Base-by-base conservation (phyloP, 2,888 invertebrate genomes). In the Dorcus parallelipipedus region DNA sequence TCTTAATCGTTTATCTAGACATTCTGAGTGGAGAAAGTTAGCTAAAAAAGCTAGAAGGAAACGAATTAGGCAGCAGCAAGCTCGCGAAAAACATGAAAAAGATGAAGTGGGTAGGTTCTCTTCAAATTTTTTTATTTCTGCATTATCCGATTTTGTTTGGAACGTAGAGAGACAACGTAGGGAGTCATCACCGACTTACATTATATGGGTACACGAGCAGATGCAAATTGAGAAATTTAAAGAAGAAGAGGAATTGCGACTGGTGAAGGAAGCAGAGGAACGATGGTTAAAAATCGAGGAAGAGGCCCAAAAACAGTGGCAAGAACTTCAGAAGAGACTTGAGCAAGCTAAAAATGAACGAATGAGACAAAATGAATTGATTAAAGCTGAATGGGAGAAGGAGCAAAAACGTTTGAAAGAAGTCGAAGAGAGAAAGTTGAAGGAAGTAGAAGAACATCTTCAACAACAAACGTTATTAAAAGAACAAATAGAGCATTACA, bases 21-120 rank as follows among this genome's bases (percentile, higher is more conserved):
- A 87, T 76, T 83, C 82, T 69, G 81, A 84, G 72, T 91, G 91
- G 90, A 84, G 93, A 67, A 87, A 86, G 77, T 69, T 83, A 61
- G 88, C 84, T 0, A 93, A 91, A 78, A 89, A 85, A 70, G 80
- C 85, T 68, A 83, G 91, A 77, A 82, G 92, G 59, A 86, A 87
- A 75, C 82, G 82, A 56, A 80, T 87, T 59, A 81, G 93, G 50
- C 86, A 81, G 63, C 71, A 75, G 66, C 69, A 75, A 54, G 92
- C 91, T 1, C 79, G 78, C 64, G 74, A 82, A 68, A 82, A 84
- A 64, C 86, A 88, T 72, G 75, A 75, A 61, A 54, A 69, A 53
- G 68, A 75, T 58, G 67, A 73, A 63, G 68, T 73, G 75, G 81
- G 81, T 81, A 73, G 58, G 58, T 66, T 52, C 51, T 1, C 43